Evolutionary conservation across 2,113 vertebrate species (phyloP).

Genomic region (Pelecanus crispus): DNA sequence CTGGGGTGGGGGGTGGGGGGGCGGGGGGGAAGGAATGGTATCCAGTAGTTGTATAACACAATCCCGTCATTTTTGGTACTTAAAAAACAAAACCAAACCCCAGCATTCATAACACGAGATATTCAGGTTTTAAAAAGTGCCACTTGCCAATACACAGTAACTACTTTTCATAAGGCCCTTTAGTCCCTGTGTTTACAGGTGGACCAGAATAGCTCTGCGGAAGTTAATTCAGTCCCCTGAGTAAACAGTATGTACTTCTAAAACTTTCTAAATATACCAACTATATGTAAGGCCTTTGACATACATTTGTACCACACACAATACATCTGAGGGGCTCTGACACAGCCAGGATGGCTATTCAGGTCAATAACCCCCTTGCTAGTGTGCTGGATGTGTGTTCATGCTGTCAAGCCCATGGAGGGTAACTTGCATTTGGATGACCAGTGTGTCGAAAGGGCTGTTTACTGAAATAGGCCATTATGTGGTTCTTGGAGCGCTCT

Average conservation of each 20-base stretch:
- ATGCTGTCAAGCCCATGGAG: neutral
- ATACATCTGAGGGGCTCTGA: neutral
- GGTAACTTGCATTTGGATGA: neutral
- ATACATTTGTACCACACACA: neutral
- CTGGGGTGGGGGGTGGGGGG: neutral
- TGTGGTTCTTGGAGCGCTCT: neutral
- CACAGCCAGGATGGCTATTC: neutral
- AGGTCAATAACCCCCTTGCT: neutral
- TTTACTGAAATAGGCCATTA: neutral
- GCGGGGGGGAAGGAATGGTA: too few relatives aligned
- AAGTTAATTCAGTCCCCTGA: conserved; percentile 18
- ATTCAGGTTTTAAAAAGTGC: conserved; percentile 27
- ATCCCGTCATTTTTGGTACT: conserved; percentile 38
- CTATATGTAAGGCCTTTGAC: conserved; percentile 4
- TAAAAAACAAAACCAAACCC: neutral
- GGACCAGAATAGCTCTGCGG: conserved; percentile 43
- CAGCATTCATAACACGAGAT: neutral
- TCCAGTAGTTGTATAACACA: neutral
- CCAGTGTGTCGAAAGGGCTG: neutral
- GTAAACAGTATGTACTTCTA: conserved; percentile 19
- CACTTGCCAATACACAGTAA: neutral
- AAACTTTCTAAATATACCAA: conserved; percentile 24
- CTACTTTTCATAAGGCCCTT: conserved; percentile 29
- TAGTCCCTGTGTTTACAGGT: conserved; percentile 35
- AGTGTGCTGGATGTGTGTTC: neutral